A percentile compares a stretch with the other conserved stretches of the same genome.
Evolutionary conservation across 2,888 invertebrate species (phyloP).

Genomic region (Meandrusa payeni): DNA sequence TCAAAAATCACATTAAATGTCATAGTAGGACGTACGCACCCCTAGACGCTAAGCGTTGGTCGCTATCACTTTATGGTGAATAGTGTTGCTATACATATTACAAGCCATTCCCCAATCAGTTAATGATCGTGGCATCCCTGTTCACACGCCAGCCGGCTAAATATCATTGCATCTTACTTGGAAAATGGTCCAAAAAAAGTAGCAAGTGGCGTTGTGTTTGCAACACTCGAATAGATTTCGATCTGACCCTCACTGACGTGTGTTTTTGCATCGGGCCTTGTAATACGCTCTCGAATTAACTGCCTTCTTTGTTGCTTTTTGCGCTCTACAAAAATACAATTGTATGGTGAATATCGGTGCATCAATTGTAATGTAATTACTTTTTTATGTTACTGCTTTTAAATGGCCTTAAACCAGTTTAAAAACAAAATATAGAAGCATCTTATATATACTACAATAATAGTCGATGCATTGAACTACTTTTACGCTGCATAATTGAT

Average conservation of each 20-base stretch:
- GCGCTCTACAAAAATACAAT: neutral
- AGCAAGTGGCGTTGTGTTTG: constrained; percentile 17
- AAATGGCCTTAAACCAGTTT: too few species aligned
- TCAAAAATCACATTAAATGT: too few species aligned
- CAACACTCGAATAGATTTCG: constrained; percentile 22
- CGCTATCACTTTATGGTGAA: too few species aligned
- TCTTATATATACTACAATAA: too few species aligned
- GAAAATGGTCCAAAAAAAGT: constrained; percentile 20
- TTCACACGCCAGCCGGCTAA: constrained; percentile 18
- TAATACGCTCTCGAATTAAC: constrained; percentile 13
- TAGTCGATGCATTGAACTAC: too few species aligned
- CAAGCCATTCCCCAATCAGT: neutral
- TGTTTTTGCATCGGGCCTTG: constrained; percentile 16
- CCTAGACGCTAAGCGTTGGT: too few species aligned
- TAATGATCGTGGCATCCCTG: constrained; percentile 17
- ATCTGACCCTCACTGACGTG: constrained; percentile 21
- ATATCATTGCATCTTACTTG: constrained; percentile 24
- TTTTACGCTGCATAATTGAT: too few species aligned
- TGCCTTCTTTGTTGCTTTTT: constrained; percentile 2
- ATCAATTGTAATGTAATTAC: neutral
- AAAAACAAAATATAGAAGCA: too few species aligned
- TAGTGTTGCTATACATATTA: too few species aligned
- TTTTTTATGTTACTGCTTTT: too few species aligned
- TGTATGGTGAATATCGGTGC: neutral
- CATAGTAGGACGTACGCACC: too few species aligned